Percentiles rank a stretch among this genome's conserved stretches.
These are phyloP conservation scores for Palythoa caribaeorum DNA, from an alignment of 92 coral and sea anemone species.

Conservation along the genomic window DNA sequence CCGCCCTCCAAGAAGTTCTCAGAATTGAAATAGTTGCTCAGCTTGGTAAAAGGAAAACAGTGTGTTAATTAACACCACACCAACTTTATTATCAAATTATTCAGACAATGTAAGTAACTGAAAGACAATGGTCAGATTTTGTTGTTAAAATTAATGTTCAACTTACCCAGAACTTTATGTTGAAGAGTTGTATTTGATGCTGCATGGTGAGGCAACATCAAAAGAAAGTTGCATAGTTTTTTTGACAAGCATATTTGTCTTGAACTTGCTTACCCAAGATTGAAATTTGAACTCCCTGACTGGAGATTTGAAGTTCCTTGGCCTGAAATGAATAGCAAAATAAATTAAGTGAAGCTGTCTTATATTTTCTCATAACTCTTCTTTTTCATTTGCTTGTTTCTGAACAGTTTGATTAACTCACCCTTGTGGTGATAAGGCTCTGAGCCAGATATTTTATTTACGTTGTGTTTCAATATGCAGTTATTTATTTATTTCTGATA, in stretches of 20 bases:
- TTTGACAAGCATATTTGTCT: constrained; percentile 55
- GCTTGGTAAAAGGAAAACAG: constrained; percentile 43
- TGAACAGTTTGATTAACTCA: too few relatives aligned
- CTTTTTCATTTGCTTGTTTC: too few relatives aligned
- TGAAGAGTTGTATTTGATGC: constrained; percentile 10
- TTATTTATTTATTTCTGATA: too few relatives aligned
- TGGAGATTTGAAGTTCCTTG: neutral
- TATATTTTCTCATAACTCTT: too few relatives aligned
- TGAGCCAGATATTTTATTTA: too few relatives aligned
- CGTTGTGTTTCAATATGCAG: too few relatives aligned
- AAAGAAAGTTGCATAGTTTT: constrained; percentile 46
- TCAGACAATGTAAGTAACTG: constrained; percentile 66
- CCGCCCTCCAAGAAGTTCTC: too few relatives aligned
- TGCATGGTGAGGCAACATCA: constrained; percentile 20
- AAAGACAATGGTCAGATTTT: constrained; percentile 46
- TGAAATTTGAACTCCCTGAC: constrained; percentile 55
- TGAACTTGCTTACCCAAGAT: constrained; percentile 62
- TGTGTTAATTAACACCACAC: constrained; percentile 39
- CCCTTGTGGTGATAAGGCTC: too few relatives aligned
- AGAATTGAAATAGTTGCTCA: neutral
- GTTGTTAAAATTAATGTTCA: constrained; percentile 28
- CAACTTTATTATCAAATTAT: constrained; percentile 59
- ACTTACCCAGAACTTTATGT: constrained; percentile 5
- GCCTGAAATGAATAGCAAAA: too few relatives aligned
- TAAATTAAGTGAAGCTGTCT: neutral